A percentile compares a stretch with the other conserved stretches of the same genome.
Evolutionary conservation across 2,888 invertebrate species (phyloP).

Genomic region (Thera britannica): DNA sequence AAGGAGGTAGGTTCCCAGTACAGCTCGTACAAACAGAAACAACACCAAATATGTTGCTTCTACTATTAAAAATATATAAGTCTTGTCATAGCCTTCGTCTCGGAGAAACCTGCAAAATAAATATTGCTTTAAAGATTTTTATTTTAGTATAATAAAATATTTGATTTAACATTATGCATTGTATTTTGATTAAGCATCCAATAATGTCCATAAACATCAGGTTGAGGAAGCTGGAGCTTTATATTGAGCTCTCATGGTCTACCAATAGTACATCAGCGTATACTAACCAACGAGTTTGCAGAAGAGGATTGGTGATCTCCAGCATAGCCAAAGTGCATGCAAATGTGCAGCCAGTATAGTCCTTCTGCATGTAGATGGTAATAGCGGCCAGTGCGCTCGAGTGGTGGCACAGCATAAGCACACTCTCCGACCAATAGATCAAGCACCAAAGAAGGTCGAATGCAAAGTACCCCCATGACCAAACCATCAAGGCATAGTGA

Average conservation of each 20-base stretch:
- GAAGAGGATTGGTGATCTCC: slow-evolving; percentile 86
- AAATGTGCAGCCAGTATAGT: slow-evolving; percentile 79
- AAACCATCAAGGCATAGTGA: slow-evolving; percentile 77
- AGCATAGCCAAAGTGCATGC: slow-evolving; percentile 83
- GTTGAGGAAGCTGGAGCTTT: too few relatives aligned
- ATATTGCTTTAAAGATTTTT: not conserved
- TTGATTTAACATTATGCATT: too few relatives aligned
- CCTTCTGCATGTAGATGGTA: slow-evolving; percentile 77
- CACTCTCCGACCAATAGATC: slow-evolving; percentile 76
- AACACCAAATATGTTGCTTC: slow-evolving; percentile 79
- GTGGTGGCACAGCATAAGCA: slow-evolving; percentile 84
- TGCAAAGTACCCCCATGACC: slow-evolving; percentile 87
- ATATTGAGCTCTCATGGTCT: too few relatives aligned
- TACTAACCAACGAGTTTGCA: slow-evolving; percentile 85
- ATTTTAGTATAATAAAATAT: too few relatives aligned
- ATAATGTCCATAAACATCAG: too few relatives aligned
- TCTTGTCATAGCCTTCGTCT: slow-evolving; percentile 75
- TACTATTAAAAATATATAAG: slow-evolving; percentile 68
- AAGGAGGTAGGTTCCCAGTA: slow-evolving; percentile 81
- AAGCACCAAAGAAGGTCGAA: slow-evolving; percentile 86
- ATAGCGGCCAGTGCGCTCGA: slow-evolving; percentile 79
- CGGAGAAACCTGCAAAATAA: slow-evolving; percentile 76
- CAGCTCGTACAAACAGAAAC: slow-evolving; percentile 79
- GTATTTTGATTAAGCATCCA: too few relatives aligned
- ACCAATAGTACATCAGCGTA: not conserved